Percentiles rank a stretch among this genome's conserved stretches.
These are phyloP conservation scores for Euplexia lucipara DNA, from an alignment of 2,888 invertebrate genomes.

Conservation along the genomic window DNA sequence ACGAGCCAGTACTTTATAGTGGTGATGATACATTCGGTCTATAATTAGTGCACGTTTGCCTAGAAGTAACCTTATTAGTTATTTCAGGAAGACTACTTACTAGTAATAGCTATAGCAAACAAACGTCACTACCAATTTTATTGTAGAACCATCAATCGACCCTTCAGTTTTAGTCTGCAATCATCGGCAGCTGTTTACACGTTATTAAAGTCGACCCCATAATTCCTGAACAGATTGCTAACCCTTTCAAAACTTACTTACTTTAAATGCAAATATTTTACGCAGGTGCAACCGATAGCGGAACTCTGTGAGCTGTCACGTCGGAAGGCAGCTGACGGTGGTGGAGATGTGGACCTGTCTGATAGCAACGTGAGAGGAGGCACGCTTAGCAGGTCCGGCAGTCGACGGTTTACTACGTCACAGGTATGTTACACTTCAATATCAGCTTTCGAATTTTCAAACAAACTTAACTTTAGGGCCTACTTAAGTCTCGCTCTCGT, in stretches of 20 bases:
- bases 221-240: slow-evolving; percentile 1
- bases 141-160: background rate
- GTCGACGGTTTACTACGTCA: slow-evolving; percentile 93
- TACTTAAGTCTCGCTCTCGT: background rate
- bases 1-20: no score
- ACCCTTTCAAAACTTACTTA: slow-evolving; percentile 3
- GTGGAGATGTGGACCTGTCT: slow-evolving; percentile 92
- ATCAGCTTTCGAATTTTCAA: background rate
- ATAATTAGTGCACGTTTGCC: no score
- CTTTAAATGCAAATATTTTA: slow-evolving; percentile 28
- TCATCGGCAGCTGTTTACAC: slow-evolving; percentile 8
- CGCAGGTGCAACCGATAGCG: slow-evolving; percentile 98
- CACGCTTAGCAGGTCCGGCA: slow-evolving; percentile 96
- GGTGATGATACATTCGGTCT: no score
- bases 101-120: no score
- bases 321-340: slow-evolving; percentile 93
- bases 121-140: background rate
- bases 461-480: no score
- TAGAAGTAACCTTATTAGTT: no score
- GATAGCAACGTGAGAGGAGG: slow-evolving; percentile 93
- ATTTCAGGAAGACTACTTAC: no score
- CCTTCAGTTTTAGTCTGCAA: background rate
- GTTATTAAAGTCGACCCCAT: background rate
- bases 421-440: slow-evolving; percentile 81
- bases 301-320: slow-evolving; percentile 97